phyloP scores from a whole-genome alignment of 2,888 invertebrate species.

The Bruchidius siliquastri region DNA sequence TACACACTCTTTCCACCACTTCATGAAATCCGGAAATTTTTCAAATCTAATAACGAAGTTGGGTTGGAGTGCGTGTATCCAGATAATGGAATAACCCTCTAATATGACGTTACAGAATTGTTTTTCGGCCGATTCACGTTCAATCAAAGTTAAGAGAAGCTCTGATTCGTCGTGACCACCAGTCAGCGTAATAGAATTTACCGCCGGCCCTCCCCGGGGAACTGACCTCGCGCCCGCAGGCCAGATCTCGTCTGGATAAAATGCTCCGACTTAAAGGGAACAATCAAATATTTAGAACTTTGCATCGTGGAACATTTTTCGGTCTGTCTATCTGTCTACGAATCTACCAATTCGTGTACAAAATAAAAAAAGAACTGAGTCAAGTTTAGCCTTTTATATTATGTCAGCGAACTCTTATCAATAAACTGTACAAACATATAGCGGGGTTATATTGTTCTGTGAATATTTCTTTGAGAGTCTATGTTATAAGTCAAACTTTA shows the following conservation, averaged over 20 bases:
- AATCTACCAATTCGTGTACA: too few species aligned
- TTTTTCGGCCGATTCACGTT: constrained; percentile 36
- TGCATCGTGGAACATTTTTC: background rate
- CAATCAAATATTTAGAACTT: background rate
- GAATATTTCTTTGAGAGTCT: too few species aligned
- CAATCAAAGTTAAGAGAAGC: constrained; percentile 40
- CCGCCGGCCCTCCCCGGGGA: background rate
- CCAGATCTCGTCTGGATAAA: background rate
- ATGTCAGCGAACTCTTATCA: too few species aligned
- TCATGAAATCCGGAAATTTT: background rate
- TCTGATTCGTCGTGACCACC: constrained; percentile 27
- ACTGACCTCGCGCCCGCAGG: background rate
- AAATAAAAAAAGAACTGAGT: too few species aligned
- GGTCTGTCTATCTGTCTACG: too few species aligned
- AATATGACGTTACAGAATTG: constrained; percentile 37
- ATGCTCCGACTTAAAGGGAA: background rate
- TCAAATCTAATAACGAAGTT: background rate
- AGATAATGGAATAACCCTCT: background rate
- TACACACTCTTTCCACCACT: background rate
- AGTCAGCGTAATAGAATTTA: constrained; percentile 16
- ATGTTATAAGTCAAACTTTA: too few species aligned
- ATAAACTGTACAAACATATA: too few species aligned
- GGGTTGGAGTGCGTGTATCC: background rate
- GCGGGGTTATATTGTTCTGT: too few species aligned
- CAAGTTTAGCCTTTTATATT: too few species aligned